Evolutionary conservation across 2,888 invertebrate genomes (phyloP).

Genomic region (Eustalomyia histrio): DNA sequence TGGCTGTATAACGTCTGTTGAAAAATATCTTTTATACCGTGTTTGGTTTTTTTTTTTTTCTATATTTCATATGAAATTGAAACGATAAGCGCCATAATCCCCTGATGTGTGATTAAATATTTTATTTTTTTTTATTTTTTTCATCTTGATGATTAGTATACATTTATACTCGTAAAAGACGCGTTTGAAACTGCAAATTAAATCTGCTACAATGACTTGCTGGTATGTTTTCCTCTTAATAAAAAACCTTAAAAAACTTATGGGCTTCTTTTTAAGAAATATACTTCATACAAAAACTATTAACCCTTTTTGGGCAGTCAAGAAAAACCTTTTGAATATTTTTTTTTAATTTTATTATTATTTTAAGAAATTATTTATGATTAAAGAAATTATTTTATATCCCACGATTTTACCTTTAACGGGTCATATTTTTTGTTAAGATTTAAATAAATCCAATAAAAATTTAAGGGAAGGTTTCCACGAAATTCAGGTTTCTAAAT

Average conservation of each 20-base stretch:
- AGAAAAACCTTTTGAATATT: too few species aligned
- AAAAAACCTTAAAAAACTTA: conserved; percentile 5
- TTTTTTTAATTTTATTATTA: too few species aligned
- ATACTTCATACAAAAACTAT: background rate
- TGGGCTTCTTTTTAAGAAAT: background rate
- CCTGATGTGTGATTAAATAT: conserved; percentile 58
- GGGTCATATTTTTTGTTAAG: too few species aligned
- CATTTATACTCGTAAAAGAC: conserved; percentile 27
- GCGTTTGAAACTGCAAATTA: conserved; percentile 52
- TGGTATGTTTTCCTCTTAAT: conserved; percentile 37
- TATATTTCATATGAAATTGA: conserved; percentile 55
- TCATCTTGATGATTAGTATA: conserved; percentile 5
- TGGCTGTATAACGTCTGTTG: background rate
- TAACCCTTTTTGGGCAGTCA: background rate
- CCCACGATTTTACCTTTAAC: too few species aligned
- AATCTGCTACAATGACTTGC: conserved; percentile 59
- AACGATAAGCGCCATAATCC: conserved; percentile 66
- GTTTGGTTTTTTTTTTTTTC: conserved; percentile 6
- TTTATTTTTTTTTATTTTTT: conserved; percentile 48
- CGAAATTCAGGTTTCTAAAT: too few species aligned
- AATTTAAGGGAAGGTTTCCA: too few species aligned
- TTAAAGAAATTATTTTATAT: too few species aligned
- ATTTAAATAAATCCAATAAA: too few species aligned
- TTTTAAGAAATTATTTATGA: too few species aligned
- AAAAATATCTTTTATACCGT: background rate